Percentiles rank a stretch among this genome's conserved stretches.
phyloP scores from a whole-genome alignment of 2,797 vertebrate genomes.

The Coreius guichenoti region DNA sequence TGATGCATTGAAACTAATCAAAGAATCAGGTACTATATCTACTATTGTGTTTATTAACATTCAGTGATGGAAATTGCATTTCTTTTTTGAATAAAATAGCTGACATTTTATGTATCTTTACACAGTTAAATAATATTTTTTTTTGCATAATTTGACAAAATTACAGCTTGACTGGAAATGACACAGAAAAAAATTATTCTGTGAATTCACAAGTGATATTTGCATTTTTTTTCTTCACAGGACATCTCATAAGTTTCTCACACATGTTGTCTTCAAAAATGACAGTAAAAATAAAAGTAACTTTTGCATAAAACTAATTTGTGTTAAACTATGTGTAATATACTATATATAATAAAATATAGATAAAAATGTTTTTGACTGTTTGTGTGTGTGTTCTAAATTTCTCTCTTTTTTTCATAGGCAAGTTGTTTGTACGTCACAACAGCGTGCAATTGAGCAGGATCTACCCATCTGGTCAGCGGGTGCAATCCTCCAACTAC shows the following conservation, averaged over 20 bases:
- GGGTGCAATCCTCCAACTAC: conserved; percentile 92
- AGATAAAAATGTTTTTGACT: neutral
- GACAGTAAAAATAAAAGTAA: neutral
- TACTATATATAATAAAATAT: neutral
- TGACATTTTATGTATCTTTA: no score
- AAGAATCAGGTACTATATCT: conserved; percentile 82
- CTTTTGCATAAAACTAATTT: neutral
- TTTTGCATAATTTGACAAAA: neutral
- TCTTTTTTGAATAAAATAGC: neutral
- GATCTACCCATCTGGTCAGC: conserved; percentile 84
- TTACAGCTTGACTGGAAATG: neutral
- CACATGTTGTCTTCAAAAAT: neutral
- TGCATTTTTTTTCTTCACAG: neutral
- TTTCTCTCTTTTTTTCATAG: conserved; percentile 48
- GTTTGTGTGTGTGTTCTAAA: neutral
- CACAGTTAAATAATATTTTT: neutral
- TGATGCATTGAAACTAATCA: conserved; percentile 84
- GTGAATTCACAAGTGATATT: neutral
- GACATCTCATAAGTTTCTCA: neutral
- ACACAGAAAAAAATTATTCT: neutral
- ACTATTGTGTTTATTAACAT: neutral
- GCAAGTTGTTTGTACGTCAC: conserved; percentile 82
- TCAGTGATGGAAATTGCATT: no score
- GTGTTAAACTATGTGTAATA: neutral
- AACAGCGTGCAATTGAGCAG: conserved; percentile 83